These are phyloP conservation scores for Echiichthys vipera DNA, from an alignment of 2,797 vertebrate species.

Conservation along the genomic window DNA sequence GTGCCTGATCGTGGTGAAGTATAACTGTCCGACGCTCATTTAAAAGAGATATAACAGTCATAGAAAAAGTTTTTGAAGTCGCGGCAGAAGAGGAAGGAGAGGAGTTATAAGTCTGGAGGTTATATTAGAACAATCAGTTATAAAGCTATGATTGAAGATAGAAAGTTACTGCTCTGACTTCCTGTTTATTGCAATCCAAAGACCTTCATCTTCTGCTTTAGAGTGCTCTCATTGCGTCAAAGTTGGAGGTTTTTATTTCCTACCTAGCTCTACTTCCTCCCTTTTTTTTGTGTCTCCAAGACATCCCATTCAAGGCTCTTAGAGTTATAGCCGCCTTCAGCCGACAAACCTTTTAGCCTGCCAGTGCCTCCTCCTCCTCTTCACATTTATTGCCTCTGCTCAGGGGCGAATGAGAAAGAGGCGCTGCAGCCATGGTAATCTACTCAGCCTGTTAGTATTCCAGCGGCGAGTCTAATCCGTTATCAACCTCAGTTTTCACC, in stretches of 20 bases:
- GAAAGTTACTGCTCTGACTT: constrained; percentile 11
- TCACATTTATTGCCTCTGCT: constrained; percentile 69
- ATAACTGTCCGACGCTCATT: not conserved
- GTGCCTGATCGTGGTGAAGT: not conserved
- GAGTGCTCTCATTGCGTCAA: constrained; percentile 34
- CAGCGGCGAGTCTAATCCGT: constrained; percentile 50
- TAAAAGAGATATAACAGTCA: not conserved
- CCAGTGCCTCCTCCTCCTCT: constrained; percentile 21
- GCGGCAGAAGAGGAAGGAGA: not conserved
- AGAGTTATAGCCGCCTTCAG: constrained; percentile 67
- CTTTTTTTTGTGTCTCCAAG: constrained; percentile 22
- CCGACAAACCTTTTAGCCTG: constrained; percentile 58
- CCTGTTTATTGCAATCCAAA: constrained; percentile 26
- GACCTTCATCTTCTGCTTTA: constrained; percentile 30
- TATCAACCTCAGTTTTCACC: constrained; percentile 71
- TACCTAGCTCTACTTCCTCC: constrained; percentile 11
- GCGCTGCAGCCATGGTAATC: constrained; percentile 56
- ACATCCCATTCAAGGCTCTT: constrained; percentile 56
- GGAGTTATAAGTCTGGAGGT: not conserved
- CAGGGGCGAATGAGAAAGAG: constrained; percentile 52
- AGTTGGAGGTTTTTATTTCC: constrained; percentile 59
- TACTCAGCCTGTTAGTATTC: constrained; percentile 73
- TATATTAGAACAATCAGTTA: constrained; percentile 27
- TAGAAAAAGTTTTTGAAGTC: constrained; percentile 12
- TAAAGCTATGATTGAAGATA: constrained; percentile 29